A percentile compares a stretch with the other conserved stretches of the same genome.
phyloP scores from a whole-genome alignment of 2,797 vertebrate species.

The Lophura swinhoii region DNA sequence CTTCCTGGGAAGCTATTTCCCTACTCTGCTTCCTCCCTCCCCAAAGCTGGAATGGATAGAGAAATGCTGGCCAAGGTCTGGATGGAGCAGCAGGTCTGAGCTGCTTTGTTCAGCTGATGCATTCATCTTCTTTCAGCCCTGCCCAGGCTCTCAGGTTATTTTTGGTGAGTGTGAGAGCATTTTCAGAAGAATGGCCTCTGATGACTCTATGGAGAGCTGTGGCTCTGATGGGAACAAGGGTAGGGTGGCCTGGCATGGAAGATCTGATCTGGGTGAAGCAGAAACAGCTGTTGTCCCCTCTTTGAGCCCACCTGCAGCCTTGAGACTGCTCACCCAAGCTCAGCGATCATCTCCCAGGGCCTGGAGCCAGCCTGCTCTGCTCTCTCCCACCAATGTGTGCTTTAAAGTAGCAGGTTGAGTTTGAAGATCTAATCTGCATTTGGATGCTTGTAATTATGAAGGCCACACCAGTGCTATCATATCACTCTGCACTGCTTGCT shows the following conservation, averaged over 20 bases:
- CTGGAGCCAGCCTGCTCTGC: background rate
- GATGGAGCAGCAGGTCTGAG: background rate
- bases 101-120: background rate
- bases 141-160: background rate
- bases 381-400: background rate
- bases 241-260: background rate
- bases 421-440: background rate
- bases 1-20: background rate
- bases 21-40: background rate
- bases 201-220: background rate
- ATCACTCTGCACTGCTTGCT: background rate
- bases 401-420: background rate
- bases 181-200: constrained; percentile 26
- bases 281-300: constrained; percentile 26
- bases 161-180: background rate
- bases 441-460: background rate
- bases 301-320: constrained; percentile 27
- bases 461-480: background rate
- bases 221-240: background rate
- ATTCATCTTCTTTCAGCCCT: background rate
- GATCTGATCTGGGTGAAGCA: constrained; percentile 19
- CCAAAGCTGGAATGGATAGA: background rate
- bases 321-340: background rate
- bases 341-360: background rate
- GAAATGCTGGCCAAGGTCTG: background rate